Evolutionary conservation across 2,797 vertebrate species (phyloP), one percentile per base, ranked within the genome.

Genomic region (Balearica regulorum): DNA sequence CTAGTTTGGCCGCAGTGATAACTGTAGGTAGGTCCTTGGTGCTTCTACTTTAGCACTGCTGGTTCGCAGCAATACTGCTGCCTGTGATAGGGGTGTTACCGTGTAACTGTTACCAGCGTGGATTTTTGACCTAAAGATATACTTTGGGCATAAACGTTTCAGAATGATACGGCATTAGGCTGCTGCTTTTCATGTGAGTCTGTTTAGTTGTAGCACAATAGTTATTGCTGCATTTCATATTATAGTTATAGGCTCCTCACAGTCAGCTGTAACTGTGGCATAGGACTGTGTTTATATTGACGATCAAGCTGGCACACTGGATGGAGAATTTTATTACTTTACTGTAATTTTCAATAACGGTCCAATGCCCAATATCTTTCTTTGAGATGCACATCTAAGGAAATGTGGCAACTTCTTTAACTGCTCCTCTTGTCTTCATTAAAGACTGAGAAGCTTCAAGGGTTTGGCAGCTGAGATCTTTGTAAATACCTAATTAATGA

Each of bases 401-500:
- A 89, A 94, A 89, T 1, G 6, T 81, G 58, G 71, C 68, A 75
- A 80, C 29, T 83, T 64, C 35, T 87, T 89, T 24, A 90, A 80
- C 82, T 93, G 71, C 18, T 77, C 9, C 68, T 91, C 64, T 33
- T 43, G 31, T 85, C 72, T 61, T 89, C 57, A 5, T 85, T 69
- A 78, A 68, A 75, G 49, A 61, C 69, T 16, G 49, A 49, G n/a
- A 78, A 82, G 37, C 51, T 86, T 83, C 31, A 75, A 71, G 46
- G 12, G 5, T 64, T 85, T 89, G 46, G 60, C 31, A 80, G 87
- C 83, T 85, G 89, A 87, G 89, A 65, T 87, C 65, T 94, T 83
- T 94, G 90, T 81, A 88, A 87, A 90, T 94, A 88, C 35, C 21
- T 73, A 68, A 93, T 95, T 81, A 95, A 93, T 66, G 81, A 95